phyloP scores from a whole-genome alignment of 2,888 invertebrate genomes.

The Cosmia pyralina region DNA sequence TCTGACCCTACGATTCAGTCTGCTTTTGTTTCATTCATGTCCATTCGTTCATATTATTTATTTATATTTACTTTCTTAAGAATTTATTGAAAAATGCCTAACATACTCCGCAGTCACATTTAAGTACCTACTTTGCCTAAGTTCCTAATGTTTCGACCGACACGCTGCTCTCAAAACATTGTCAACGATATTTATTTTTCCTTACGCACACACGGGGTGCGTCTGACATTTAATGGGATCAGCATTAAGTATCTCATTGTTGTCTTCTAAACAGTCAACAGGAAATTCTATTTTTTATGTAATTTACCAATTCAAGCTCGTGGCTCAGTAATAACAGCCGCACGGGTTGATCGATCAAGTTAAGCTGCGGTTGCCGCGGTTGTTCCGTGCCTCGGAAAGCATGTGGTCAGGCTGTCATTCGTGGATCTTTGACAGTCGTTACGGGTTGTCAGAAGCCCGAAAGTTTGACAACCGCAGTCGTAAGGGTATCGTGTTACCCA shows the following conservation, averaged over 20 bases:
- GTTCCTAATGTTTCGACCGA: constrained; percentile 12
- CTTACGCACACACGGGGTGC: too few species aligned
- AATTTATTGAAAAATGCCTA: constrained; percentile 2
- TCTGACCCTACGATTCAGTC: neutral
- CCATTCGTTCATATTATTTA: neutral
- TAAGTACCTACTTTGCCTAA: too few species aligned
- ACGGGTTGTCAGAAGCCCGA: too few species aligned
- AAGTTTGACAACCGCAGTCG: too few species aligned
- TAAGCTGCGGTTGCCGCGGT: too few species aligned
- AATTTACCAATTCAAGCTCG: neutral
- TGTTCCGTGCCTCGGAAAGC: too few species aligned
- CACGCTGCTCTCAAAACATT: constrained; percentile 28
- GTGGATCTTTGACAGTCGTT: too few species aligned
- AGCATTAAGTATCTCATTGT: neutral
- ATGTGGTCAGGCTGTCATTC: too few species aligned
- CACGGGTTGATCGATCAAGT: too few species aligned
- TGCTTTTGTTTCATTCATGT: neutral
- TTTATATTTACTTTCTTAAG: neutral
- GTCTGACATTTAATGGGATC: too few species aligned
- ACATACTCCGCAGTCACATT: constrained; percentile 17
- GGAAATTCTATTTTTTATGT: neutral
- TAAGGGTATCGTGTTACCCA: too few species aligned
- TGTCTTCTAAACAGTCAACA: constrained; percentile 17
- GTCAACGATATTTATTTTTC: constrained; percentile 21
- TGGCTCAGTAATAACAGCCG: too few species aligned